Percentiles rank a stretch among this genome's conserved stretches.
Evolutionary conservation across 2,797 vertebrate genomes (phyloP).

Genomic region (Natrix natrix): DNA sequence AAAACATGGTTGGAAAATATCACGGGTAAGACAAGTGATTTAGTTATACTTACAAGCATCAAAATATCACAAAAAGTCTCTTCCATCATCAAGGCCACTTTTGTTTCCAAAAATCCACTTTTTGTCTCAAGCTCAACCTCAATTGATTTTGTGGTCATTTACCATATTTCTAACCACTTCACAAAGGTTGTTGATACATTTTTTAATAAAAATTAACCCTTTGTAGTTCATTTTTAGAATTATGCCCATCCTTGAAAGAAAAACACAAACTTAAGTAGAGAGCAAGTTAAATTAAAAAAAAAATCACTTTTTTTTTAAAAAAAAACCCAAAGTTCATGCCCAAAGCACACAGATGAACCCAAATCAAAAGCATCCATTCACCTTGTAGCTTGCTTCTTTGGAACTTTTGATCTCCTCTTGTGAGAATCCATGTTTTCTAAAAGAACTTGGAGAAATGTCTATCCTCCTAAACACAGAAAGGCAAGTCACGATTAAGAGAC

Average conservation of each 20-base stretch:
- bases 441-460: slow-evolving; percentile 99
- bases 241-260: slow-evolving; percentile 93
- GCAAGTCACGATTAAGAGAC: not conserved
- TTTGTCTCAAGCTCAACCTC: slow-evolving; percentile 90
- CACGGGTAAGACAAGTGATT: slow-evolving; percentile 79
- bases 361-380: slow-evolving; percentile 82
- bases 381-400: slow-evolving; percentile 95
- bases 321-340: slow-evolving; percentile 78
- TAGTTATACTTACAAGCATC: slow-evolving; percentile 96
- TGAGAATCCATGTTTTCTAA: slow-evolving; percentile 97
- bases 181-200: slow-evolving; percentile 89
- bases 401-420: slow-evolving; percentile 95
- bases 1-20: slow-evolving; percentile 80
- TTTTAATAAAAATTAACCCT: slow-evolving; percentile 94
- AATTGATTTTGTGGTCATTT: slow-evolving; percentile 92
- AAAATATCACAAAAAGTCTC: slow-evolving; percentile 92
- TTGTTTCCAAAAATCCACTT: slow-evolving; percentile 93
- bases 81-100: slow-evolving; percentile 92
- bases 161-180: slow-evolving; percentile 95
- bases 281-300: slow-evolving; percentile 86
- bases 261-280: slow-evolving; percentile 92
- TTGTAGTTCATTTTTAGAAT: slow-evolving; percentile 94
- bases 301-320: slow-evolving; percentile 29
- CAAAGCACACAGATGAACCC: slow-evolving; percentile 87
- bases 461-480: slow-evolving; percentile 84